Evolutionary conservation across 2,113 vertebrate species (phyloP), one percentile per base, ranked within the genome.

Genomic region (Microcebus griseorufus): DNA sequence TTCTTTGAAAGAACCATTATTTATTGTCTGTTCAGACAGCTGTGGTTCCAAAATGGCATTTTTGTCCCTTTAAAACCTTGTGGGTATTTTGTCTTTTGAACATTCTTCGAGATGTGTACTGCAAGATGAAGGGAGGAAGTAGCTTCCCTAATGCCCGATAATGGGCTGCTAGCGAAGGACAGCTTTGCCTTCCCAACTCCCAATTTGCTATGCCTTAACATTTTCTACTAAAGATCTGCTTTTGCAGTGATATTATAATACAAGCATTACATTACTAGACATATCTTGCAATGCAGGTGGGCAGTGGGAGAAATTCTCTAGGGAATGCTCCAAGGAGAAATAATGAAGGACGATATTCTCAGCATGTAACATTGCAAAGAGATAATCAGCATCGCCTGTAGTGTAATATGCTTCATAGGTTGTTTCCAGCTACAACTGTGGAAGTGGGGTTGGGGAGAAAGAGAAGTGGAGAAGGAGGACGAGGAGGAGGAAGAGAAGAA

Each of bases 111-210:
- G 73, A 39, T 84, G 23, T 6, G 17, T 34, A 3, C 11, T 55
- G 3, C 25, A 85, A 8, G 5, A 48, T 76, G 53, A 23, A 3
- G 27, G 5, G 5, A 13, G 5, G 12, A 42, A 20, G 12, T 22
- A 55, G 17, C 6, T 70, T 80, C 6, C 9, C 5, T 76, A 23
- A 18, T 3, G 20, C 7, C 51, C 14, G 37, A 6, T 17, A 5
- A 48, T 3, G 2, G 3, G 2, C 4, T 27, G 4, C 17, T 58
- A 3, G 2, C 3, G 1, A 27, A 53, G 20, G 27, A 34, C 4
- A 0, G 0, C 0, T 20, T 0, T 5, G 1, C 4, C 20, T 27
- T 64, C 23, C 82, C 64, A 18, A 18, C 34, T 64, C 23, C 82
- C 64, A 18, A 18, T 32, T 16, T 37, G 55, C 2, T 42, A 20